Conservation (phyloP, 2,797 vertebrate genomes). For the Mormyrops boulengeri region DNA sequence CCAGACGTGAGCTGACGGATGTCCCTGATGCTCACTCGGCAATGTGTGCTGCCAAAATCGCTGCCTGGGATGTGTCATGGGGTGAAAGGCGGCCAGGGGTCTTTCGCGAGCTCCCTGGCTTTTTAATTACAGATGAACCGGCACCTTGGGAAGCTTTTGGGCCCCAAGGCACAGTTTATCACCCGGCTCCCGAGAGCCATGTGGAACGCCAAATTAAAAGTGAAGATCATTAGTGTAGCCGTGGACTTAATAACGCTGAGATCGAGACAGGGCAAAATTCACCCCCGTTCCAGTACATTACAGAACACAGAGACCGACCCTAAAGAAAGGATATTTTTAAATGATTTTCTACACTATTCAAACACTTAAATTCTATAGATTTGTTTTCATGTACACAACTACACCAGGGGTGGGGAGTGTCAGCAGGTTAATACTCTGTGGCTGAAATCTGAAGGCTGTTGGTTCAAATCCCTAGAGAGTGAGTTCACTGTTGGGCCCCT, state of each 20-base stretch:
- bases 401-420: not conserved
- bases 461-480: not conserved
- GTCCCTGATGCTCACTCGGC: not conserved
- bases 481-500: not conserved
- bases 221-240: not conserved
- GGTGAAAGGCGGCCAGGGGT: not conserved
- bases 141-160: not conserved
- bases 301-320: not conserved
- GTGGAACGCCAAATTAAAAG: not conserved
- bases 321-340: not conserved
- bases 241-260: not conserved
- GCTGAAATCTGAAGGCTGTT: not conserved
- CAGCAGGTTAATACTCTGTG: not conserved
- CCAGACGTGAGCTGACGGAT: not conserved
- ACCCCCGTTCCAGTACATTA: not conserved
- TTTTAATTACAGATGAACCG: conserved; percentile 1
- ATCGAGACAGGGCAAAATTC: not conserved
- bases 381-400: not conserved
- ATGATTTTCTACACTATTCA: not conserved
- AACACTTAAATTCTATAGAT: not conserved
- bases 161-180: not conserved
- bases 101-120: not conserved
- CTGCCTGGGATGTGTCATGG: not conserved
- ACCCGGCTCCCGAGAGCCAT: not conserved
- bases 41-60: not conserved